These are phyloP conservation scores for Copidosoma aretas DNA, from an alignment of 2,888 invertebrate genomes.

Conservation along the genomic window DNA sequence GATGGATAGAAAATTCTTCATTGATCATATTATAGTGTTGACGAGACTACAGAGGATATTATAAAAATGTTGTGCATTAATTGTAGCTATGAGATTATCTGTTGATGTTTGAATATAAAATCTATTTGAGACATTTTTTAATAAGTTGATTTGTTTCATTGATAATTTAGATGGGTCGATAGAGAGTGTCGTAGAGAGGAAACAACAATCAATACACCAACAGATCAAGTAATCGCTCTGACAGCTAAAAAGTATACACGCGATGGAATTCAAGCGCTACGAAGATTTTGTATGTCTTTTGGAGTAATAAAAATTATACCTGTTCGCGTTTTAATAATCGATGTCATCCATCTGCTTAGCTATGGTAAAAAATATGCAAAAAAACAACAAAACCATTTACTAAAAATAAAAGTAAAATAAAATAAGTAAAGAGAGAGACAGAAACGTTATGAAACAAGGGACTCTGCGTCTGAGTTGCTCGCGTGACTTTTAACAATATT, in stretches of 20 bases:
- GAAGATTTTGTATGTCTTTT: slow-evolving; percentile 45
- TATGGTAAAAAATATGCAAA: slow-evolving; percentile 30
- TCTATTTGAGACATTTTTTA: no score
- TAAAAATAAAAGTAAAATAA: background rate
- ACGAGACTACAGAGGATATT: no score
- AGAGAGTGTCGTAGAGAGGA: background rate
- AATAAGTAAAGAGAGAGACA: background rate
- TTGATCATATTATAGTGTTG: no score
- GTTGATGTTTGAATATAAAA: no score
- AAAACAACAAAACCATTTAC: no score
- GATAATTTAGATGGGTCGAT: no score
- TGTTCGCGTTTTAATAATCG: slow-evolving; percentile 38
- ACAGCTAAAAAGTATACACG: slow-evolving; percentile 1
- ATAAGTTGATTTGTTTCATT: no score
- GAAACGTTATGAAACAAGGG: slow-evolving; percentile 25
- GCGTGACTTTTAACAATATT: slow-evolving; percentile 28
- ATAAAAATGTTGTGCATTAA: no score
- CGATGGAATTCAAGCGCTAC: slow-evolving; percentile 35
- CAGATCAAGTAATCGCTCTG: slow-evolving; percentile 22
- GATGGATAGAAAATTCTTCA: no score
- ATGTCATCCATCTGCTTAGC: slow-evolving; percentile 44
- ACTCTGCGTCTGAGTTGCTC: slow-evolving; percentile 35
- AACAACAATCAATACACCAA: background rate
- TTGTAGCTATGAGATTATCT: no score
- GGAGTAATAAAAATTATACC: slow-evolving; percentile 41